A percentile compares a stretch with the other conserved stretches of the same genome.
phyloP scores from a whole-genome alignment of 1,140 invertebrate species.

The Dinoponera quadriceps region DNA sequence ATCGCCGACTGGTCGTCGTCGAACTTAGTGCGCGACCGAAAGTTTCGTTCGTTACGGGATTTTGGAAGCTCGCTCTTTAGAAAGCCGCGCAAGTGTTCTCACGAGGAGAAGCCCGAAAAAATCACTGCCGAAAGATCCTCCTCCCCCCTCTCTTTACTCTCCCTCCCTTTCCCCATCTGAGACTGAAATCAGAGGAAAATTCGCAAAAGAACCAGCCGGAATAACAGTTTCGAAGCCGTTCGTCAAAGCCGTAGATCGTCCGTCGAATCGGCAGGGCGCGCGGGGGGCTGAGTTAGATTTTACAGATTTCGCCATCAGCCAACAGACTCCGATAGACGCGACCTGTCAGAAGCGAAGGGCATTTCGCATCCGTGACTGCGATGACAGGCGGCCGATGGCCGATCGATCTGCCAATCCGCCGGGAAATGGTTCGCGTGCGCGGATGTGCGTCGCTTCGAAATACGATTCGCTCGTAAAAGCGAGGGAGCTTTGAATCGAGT shows the following conservation, averaged over 20 bases:
- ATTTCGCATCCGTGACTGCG: slow-evolving; percentile 24
- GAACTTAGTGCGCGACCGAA: slow-evolving; percentile 29
- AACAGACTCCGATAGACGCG: slow-evolving; percentile 24
- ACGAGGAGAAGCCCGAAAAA: slow-evolving; percentile 6
- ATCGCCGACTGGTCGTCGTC: not conserved
- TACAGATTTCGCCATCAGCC: slow-evolving; percentile 46
- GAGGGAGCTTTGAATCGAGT: not conserved
- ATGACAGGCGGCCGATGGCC: slow-evolving; percentile 46
- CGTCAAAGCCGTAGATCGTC: slow-evolving; percentile 9
- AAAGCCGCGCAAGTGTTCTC: slow-evolving; percentile 23
- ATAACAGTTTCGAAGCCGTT: no score
- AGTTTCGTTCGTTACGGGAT: slow-evolving; percentile 31
- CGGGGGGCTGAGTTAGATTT: slow-evolving; percentile 15
- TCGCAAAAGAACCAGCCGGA: no score
- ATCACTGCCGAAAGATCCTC: slow-evolving; percentile 3
- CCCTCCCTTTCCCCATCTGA: not conserved
- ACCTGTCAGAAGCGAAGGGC: slow-evolving; percentile 16
- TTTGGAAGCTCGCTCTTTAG: slow-evolving; percentile 22
- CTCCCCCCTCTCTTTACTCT: no score
- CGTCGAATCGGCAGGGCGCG: not conserved
- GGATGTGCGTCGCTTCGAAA: not conserved
- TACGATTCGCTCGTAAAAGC: not conserved
- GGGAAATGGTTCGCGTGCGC: slow-evolving; percentile 4
- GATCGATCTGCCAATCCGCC: slow-evolving; percentile 29
- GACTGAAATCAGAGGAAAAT: slow-evolving; percentile 16